Evolutionary conservation across 2,113 vertebrate genomes (phyloP).

Genomic region (Nothocercus nigrocapillus): DNA sequence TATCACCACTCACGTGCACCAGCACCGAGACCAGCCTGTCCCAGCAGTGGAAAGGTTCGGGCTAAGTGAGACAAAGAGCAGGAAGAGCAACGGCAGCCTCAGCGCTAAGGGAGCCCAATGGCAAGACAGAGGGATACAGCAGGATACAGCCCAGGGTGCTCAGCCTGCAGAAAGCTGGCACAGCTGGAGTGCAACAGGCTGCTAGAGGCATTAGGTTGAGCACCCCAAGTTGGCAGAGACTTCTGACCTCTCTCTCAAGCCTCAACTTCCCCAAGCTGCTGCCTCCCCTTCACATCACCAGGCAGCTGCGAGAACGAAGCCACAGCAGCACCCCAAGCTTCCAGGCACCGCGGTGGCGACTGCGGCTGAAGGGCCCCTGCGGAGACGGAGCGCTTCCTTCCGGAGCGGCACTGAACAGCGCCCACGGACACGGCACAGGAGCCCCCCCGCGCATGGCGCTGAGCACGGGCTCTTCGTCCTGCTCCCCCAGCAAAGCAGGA

Average conservation of each 20-base stretch:
- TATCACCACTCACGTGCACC: background rate
- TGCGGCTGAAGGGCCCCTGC: background rate
- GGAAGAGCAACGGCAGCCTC: background rate
- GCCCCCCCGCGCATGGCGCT: no score
- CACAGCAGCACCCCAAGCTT: background rate
- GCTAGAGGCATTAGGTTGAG: background rate
- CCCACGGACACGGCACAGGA: slow-evolving; percentile 43
- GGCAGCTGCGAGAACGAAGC: slow-evolving; percentile 5
- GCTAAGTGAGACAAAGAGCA: background rate
- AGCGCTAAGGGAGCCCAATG: background rate
- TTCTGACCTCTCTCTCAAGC: slow-evolving; percentile 6
- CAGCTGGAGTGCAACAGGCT: background rate
- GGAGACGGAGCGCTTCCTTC: slow-evolving; percentile 24
- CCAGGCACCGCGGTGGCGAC: background rate
- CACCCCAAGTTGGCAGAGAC: background rate
- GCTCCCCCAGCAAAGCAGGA: background rate
- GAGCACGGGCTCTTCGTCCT: background rate
- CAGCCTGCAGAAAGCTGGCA: background rate
- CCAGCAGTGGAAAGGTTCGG: background rate
- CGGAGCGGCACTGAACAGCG: background rate
- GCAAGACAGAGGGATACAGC: background rate
- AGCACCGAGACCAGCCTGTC: background rate
- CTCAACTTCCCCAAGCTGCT: background rate
- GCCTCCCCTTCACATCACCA: background rate
- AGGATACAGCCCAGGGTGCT: background rate